Evolutionary conservation across 2,113 vertebrate species (phyloP).

Genomic region (Paradoxurus hermaphroditus): DNA sequence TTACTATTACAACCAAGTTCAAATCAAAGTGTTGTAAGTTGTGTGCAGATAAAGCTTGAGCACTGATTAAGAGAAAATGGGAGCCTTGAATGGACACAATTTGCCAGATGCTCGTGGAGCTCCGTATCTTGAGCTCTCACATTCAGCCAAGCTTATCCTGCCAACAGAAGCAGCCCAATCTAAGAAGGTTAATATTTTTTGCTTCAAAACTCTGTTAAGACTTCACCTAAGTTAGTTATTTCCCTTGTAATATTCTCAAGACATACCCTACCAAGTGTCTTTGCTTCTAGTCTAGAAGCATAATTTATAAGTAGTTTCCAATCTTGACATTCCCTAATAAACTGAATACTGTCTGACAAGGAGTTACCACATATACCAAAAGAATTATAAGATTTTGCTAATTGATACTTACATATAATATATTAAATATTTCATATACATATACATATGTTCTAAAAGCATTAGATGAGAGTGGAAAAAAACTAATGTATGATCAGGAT

Average conservation of each 20-base stretch:
- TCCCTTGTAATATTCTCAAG: not conserved
- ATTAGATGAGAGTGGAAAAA: not conserved
- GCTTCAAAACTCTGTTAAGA: not conserved
- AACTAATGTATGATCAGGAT: not conserved
- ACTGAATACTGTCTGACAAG: not conserved
- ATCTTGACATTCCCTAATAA: not conserved
- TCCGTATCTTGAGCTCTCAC: not conserved
- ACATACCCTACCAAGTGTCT: not conserved
- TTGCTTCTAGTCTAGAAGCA: not conserved
- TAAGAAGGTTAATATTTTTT: not conserved
- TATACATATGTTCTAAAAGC: not conserved
- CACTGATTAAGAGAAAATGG: not conserved
- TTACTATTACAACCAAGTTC: not conserved
- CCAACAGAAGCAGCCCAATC: not conserved
- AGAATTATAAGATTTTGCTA: not conserved
- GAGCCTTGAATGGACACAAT: not conserved
- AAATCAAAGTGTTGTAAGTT: not conserved
- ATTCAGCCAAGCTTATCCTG: not conserved
- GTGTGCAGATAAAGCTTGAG: not conserved
- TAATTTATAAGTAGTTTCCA: not conserved
- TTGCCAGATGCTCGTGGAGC: not conserved
- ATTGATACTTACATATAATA: not conserved
- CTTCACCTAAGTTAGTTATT: not conserved
- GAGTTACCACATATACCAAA: not conserved
- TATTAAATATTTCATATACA: too few relatives aligned